These are phyloP conservation scores for Ptiloglossa arizonensis DNA, from an alignment of 1,140 invertebrate species.

Conservation along the genomic window DNA sequence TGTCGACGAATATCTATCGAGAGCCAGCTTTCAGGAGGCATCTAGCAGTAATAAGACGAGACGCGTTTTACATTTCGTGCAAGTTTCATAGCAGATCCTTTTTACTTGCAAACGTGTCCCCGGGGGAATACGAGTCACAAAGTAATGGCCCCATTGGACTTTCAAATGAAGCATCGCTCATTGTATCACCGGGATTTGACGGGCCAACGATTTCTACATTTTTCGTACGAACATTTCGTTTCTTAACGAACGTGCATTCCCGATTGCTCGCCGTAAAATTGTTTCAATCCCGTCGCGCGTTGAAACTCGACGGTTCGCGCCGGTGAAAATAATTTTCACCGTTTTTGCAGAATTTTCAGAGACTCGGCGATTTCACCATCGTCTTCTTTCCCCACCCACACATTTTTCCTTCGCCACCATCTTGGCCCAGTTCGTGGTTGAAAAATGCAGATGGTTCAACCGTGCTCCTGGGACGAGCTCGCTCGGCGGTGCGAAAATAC, in stretches of 20 bases:
- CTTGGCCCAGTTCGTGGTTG: slow-evolving; percentile 26
- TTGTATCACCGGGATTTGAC: slow-evolving; percentile 3
- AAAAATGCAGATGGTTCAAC: slow-evolving; percentile 26
- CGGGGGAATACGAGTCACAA: slow-evolving; percentile 5
- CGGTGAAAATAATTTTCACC: background rate
- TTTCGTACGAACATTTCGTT: background rate
- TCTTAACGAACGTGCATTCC: background rate
- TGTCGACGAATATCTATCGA: too few species aligned
- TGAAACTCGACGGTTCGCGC: too few species aligned
- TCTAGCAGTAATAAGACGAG: too few species aligned
- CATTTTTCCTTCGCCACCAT: background rate
- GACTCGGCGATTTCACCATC: background rate
- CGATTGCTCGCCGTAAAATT: background rate
- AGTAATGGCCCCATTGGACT: slow-evolving; percentile 34
- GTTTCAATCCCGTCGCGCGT: background rate
- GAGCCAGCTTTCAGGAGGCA: too few species aligned
- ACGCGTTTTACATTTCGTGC: too few species aligned
- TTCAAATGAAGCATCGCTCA: slow-evolving; percentile 35
- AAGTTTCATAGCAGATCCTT: background rate
- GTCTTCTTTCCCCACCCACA: background rate
- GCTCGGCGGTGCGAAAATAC: background rate
- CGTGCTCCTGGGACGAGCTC: background rate
- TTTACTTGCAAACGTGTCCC: slow-evolving; percentile 27
- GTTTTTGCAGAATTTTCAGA: background rate
- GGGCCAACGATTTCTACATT: background rate